Conservation (phyloP, 2,888 invertebrate genomes). For the Epicampocera succincta region DNA sequence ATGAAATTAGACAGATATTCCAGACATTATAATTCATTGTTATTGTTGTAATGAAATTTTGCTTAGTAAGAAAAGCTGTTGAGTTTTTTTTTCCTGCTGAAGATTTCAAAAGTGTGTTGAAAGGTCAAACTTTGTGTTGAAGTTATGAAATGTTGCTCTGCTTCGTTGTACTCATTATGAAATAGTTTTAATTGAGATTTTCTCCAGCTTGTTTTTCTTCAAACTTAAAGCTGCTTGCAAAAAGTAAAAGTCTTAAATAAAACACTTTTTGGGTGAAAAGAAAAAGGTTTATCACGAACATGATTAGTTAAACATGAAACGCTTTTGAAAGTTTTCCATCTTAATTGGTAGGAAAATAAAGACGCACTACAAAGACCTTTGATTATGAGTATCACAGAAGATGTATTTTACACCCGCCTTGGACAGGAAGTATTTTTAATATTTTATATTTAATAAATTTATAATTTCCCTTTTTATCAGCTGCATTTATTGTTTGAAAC, state of each 20-base stretch:
- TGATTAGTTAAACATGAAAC: conserved; percentile 12
- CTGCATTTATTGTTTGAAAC: no score
- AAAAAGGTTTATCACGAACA: background rate
- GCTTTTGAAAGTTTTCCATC: background rate
- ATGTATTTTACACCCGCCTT: no score
- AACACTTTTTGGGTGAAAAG: conserved; percentile 6
- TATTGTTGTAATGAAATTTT: background rate
- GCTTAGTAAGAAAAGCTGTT: background rate
- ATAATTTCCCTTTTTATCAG: no score
- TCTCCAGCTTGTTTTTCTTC: background rate
- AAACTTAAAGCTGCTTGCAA: background rate
- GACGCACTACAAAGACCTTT: background rate
- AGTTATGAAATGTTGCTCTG: background rate
- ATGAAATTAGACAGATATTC: conserved; percentile 4
- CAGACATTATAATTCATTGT: background rate
- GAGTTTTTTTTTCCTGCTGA: background rate
- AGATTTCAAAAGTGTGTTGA: conserved; percentile 18
- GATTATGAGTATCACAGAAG: background rate
- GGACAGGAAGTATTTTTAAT: no score
- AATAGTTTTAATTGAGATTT: background rate
- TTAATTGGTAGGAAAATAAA: conserved; percentile 1
- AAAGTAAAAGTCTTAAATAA: conserved; percentile 1
- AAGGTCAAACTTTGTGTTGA: conserved; percentile 28
- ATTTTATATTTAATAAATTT: no score
- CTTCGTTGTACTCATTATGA: background rate